A percentile compares a stretch with the other conserved stretches of the same genome.
These are phyloP conservation scores for Hypolimnas misippus DNA, from an alignment of 2,888 invertebrate species.

Conservation along the genomic window DNA sequence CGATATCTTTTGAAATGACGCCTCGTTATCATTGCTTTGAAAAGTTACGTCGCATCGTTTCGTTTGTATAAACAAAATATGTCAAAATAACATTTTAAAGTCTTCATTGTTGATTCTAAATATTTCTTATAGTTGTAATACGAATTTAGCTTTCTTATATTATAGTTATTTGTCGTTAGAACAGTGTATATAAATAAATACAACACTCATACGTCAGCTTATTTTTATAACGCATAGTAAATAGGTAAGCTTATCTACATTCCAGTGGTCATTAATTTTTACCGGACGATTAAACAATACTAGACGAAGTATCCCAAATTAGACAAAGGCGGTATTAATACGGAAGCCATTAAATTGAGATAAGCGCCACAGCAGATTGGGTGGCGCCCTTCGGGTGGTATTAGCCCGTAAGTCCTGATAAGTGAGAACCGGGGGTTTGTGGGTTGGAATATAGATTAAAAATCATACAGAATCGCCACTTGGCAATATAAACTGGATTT, in stretches of 20 bases:
- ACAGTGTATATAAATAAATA: too few species aligned
- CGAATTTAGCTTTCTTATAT: too few species aligned
- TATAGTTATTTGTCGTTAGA: too few species aligned
- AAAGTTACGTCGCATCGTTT: background rate
- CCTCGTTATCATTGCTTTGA: conserved; percentile 7
- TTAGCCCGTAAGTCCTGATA: conserved; percentile 80
- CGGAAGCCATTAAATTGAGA: conserved; percentile 83
- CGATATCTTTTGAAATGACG: conserved; percentile 61
- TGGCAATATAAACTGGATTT: background rate
- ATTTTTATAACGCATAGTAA: background rate
- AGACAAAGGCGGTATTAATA: conserved; percentile 83
- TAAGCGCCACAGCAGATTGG: conserved; percentile 81
- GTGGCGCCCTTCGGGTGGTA: conserved; percentile 79
- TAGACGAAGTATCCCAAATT: conserved; percentile 71
- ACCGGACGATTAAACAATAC: conserved; percentile 76
- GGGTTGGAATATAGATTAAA: conserved; percentile 63
- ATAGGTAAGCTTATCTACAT: conserved; percentile 41
- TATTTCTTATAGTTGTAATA: too few species aligned
- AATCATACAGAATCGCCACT: conserved; percentile 26
- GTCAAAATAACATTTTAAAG: background rate
- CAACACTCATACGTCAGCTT: too few species aligned
- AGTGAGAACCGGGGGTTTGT: conserved; percentile 71
- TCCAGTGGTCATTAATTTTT: conserved; percentile 66
- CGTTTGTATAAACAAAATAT: background rate
- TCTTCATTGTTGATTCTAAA: background rate